Conservation (phyloP, 1,140 invertebrate species). For the Tenebrio molitor region DNA sequence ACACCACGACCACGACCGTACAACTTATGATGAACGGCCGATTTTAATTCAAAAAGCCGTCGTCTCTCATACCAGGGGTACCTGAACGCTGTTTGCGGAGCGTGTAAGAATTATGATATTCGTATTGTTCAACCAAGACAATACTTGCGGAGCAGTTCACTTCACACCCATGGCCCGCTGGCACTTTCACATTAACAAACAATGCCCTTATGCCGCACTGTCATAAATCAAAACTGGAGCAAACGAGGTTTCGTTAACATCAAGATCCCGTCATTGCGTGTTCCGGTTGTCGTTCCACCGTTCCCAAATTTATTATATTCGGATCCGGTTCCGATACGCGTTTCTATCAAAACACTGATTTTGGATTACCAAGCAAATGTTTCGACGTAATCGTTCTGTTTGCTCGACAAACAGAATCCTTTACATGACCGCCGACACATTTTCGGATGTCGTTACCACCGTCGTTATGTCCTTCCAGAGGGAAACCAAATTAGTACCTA, state of each 20-base stretch:
- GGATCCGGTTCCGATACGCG: slow-evolving; percentile 14
- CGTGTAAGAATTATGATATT: slow-evolving; percentile 50
- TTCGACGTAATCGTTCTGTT: background rate
- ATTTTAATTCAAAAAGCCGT: slow-evolving; percentile 49
- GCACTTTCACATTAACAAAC: slow-evolving; percentile 49
- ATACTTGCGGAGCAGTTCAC: slow-evolving; percentile 46
- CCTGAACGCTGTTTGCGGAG: slow-evolving; percentile 30
- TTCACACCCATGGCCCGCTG: slow-evolving; percentile 44
- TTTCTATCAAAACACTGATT: background rate
- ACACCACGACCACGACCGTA: background rate
- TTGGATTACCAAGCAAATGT: background rate
- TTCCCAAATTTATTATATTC: slow-evolving; percentile 13
- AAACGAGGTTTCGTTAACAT: slow-evolving; percentile 25
- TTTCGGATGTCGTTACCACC: background rate
- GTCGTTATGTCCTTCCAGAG: too few relatives aligned
- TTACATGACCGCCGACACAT: background rate
- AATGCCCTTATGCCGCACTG: slow-evolving; percentile 45
- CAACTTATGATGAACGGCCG: slow-evolving; percentile 50
- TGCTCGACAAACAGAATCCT: background rate
- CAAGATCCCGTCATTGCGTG: slow-evolving; percentile 18
- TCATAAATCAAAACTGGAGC: slow-evolving; percentile 49
- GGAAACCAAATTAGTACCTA: too few relatives aligned
- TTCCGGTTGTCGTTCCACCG: slow-evolving; percentile 1
- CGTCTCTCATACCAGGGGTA: slow-evolving; percentile 12
- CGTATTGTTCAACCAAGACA: slow-evolving; percentile 51